Evolutionary conservation across 2,888 invertebrate genomes (phyloP).

Genomic region (Drosophila aldrichi): DNA sequence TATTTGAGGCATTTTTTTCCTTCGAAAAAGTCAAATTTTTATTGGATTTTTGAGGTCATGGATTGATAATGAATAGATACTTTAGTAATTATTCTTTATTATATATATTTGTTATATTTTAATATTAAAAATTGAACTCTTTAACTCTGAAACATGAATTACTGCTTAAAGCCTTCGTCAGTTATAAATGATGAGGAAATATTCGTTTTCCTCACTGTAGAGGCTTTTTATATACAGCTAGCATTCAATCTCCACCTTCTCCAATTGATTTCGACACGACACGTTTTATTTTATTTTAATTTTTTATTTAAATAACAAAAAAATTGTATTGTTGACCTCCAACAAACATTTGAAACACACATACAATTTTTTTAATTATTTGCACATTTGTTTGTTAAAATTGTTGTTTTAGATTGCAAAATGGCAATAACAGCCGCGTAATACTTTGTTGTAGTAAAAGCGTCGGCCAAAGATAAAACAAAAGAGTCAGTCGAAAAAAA

Average conservation of each 20-base stretch:
- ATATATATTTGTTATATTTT: too few species aligned
- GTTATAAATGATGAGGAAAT: not conserved
- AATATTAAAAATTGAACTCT: too few species aligned
- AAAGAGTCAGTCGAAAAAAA: conserved; percentile 2
- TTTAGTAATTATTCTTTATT: not conserved
- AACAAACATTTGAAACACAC: conserved; percentile 27
- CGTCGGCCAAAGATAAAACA: conserved; percentile 47
- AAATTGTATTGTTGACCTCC: conserved; percentile 30
- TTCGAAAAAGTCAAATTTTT: too few species aligned
- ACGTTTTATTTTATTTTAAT: not conserved
- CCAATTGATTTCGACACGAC: conserved; percentile 3
- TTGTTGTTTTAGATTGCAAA: conserved; percentile 43
- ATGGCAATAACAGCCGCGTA: conserved; percentile 62
- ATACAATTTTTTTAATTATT: conserved; percentile 53
- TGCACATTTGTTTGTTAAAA: conserved; percentile 55
- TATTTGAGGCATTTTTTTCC: not conserved
- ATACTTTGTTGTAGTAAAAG: conserved; percentile 52
- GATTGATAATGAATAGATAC: not conserved
- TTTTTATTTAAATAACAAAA: conserved; percentile 22
- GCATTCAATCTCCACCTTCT: not conserved
- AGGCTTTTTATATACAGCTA: not conserved
- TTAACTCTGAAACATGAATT: not conserved
- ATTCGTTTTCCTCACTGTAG: not conserved
- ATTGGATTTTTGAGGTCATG: not conserved
- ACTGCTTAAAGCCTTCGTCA: not conserved